Evolutionary conservation across 2,113 vertebrate genomes (phyloP).

Genomic region (Theristicus caerulescens): DNA sequence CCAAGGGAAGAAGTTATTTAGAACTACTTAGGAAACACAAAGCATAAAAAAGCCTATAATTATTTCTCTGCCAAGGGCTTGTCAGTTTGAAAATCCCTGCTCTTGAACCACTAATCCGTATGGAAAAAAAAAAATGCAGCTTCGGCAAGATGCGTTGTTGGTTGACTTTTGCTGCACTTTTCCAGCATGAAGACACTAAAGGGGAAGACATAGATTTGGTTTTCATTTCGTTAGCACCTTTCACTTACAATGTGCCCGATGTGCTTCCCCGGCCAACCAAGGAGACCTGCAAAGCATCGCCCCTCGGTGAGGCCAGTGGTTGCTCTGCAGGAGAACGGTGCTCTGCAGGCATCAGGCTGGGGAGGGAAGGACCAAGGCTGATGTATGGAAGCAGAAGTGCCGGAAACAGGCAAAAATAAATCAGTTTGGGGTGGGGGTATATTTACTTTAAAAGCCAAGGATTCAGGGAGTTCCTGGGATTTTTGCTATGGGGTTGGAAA

Average conservation of each 20-base stretch:
- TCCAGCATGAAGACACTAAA: not conserved
- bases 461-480: slow-evolving; percentile 21
- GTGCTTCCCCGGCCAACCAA: rapidly evolving
- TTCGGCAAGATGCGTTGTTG: not conserved
- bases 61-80: slow-evolving; percentile 67
- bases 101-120: slow-evolving; percentile 60
- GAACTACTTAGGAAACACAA: slow-evolving; percentile 57
- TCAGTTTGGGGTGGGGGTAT: not conserved
- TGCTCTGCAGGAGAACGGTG: not conserved
- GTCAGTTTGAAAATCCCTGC: slow-evolving; percentile 60
- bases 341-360: not conserved
- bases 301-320: not conserved
- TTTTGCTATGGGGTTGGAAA: slow-evolving; percentile 1
- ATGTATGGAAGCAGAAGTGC: not conserved
- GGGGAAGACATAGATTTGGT: not conserved
- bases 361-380: not conserved
- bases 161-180: slow-evolving; percentile 11
- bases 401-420: slow-evolving; percentile 20
- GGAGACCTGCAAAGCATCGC: not conserved
- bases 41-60: slow-evolving; percentile 54
- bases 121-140: not conserved
- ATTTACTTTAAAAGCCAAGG: slow-evolving; percentile 8
- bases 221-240: not conserved
- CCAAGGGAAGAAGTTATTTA: slow-evolving; percentile 44
- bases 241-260: not conserved